Base-by-base conservation (phyloP, 1,140 invertebrate species). In the Phortica variegata region DNA sequence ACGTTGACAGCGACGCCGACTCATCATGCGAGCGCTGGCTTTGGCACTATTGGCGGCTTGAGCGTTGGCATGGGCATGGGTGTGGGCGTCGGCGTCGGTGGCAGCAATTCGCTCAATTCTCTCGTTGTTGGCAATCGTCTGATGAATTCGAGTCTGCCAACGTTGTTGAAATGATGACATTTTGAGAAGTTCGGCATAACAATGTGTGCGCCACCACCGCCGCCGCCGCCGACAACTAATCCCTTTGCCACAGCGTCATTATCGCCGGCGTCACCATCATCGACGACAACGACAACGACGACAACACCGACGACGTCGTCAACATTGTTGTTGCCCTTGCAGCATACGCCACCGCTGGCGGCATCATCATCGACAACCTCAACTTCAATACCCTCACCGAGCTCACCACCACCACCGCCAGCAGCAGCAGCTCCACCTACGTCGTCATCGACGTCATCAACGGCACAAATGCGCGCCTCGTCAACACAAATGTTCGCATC, bases 131-230 rank as follows among this genome's bases (percentile, higher is more conserved):
- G 70, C 43, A 73, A 73, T 45, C 70, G 70, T 9, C 55, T 73
- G 52, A 73, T 73, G 70, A 73, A 73, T 56, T 62, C 53, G 56
- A 58, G 62, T 18, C 38, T 73, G 37, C 70, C 70, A 16, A 68
- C 70, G 47, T 54, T 73, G 66, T 61, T 73, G 45, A 73, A 73
- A 73, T 73, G 70, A 73, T 73, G 71, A 56, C 70, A 73, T 58
- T 51, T 73, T 63, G 70, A 68, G 47, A 68, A 68, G 54, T 73
- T 73, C 57, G 62, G 70, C 37, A 46, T 73, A 54, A 58, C 60
- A 21, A 56, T 70, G 53, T 56, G 69, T 32, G 63, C 63, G 17
- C 60, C 65, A 3, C 65, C 63, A 16, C 51, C 63, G 3, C 60
- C 63, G 31, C 63, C 21, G 59, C 55, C 33, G 52, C 36, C n/a